Percentiles rank a stretch among this genome's conserved stretches.
Conservation (phyloP, 2,888 invertebrate genomes). For the Sarcophaga carnaria region DNA sequence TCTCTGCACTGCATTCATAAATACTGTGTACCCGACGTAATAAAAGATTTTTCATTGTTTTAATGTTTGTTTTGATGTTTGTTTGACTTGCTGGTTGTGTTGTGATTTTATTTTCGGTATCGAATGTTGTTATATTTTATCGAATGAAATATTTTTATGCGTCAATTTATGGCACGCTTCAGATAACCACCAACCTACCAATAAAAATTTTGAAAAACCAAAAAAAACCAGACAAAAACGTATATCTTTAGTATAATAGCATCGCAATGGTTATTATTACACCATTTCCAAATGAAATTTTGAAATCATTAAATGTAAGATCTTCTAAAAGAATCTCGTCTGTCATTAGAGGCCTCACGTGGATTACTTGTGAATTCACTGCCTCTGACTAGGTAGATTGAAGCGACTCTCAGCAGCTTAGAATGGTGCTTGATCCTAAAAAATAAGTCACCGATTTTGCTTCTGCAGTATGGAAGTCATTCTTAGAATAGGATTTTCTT, state of each 20-base stretch:
- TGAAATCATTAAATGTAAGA: neutral
- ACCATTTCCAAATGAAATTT: constrained; percentile 46
- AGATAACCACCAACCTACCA: constrained; percentile 61
- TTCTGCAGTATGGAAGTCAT: too few relatives aligned
- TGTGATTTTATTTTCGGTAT: constrained; percentile 61
- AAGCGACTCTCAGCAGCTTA: too few relatives aligned
- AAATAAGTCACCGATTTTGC: too few relatives aligned
- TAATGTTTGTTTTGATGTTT: constrained; percentile 10
- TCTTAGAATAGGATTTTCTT: too few relatives aligned
- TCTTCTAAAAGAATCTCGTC: too few relatives aligned
- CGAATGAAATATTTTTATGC: constrained; percentile 78
- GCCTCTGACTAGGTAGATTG: too few relatives aligned
- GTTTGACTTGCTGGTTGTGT: constrained; percentile 50
- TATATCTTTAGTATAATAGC: constrained; percentile 27
- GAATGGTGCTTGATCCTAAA: too few relatives aligned
- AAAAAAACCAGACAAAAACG: constrained; percentile 1
- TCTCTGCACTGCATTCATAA: constrained; percentile 54
- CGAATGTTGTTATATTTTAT: constrained; percentile 71
- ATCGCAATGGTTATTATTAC: constrained; percentile 28
- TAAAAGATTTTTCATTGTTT: constrained; percentile 49
- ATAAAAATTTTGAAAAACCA: neutral
- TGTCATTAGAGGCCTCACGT: too few relatives aligned
- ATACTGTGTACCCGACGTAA: constrained; percentile 55
- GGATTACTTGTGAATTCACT: too few relatives aligned
- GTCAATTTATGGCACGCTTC: constrained; percentile 81